Evolutionary conservation across 2,888 invertebrate genomes (phyloP).

Genomic region (Orgyia antiqua): DNA sequence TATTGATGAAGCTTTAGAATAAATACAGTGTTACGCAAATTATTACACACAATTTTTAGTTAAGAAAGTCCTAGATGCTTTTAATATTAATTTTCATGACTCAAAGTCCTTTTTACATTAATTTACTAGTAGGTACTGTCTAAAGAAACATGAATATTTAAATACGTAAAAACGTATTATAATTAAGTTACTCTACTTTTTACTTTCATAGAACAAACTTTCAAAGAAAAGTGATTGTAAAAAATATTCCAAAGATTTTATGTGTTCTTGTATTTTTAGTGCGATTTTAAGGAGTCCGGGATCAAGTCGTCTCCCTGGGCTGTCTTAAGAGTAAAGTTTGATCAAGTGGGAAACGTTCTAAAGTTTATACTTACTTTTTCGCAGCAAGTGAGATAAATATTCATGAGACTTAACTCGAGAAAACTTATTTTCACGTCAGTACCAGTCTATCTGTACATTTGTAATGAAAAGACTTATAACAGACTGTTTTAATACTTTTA

Average conservation of each 20-base stretch:
- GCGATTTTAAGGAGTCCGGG: constrained; percentile 33
- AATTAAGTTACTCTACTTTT: neutral
- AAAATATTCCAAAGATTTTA: constrained; percentile 10
- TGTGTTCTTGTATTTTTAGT: constrained; percentile 29
- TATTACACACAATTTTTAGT: no score
- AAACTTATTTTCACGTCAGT: constrained; percentile 72
- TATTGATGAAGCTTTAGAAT: no score
- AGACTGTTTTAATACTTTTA: constrained; percentile 55
- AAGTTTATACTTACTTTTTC: constrained; percentile 60
- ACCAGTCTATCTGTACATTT: constrained; percentile 67
- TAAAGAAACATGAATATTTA: no score
- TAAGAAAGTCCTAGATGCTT: no score
- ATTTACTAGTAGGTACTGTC: no score
- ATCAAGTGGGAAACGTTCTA: constrained; percentile 71
- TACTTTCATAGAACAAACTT: constrained; percentile 2
- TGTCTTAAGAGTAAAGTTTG: constrained; percentile 65
- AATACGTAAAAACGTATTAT: no score
- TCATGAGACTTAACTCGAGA: constrained; percentile 68
- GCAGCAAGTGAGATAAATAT: constrained; percentile 69
- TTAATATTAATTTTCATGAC: no score
- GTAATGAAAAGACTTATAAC: constrained; percentile 64
- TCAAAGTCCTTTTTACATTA: no score
- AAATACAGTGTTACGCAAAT: no score
- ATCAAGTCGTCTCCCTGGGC: constrained; percentile 37
- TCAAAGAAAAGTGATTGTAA: constrained; percentile 5